Evolutionary conservation across 2,888 invertebrate genomes (phyloP).

Genomic region (Protodeltote pygarga): DNA sequence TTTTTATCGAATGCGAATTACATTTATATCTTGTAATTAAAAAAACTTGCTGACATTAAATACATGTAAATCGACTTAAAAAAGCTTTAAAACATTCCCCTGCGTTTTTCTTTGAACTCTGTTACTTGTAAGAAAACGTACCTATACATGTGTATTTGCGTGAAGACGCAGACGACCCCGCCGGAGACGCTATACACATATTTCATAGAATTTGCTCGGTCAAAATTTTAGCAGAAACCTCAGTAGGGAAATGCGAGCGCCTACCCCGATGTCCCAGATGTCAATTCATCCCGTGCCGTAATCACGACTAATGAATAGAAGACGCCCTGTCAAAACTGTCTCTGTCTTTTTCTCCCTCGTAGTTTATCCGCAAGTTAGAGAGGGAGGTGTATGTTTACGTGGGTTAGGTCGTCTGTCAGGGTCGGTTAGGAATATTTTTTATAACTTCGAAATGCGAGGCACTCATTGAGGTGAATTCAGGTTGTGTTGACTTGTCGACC

Average conservation of each 20-base stretch:
- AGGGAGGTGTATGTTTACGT: slow-evolving; percentile 61
- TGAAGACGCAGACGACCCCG: slow-evolving; percentile 33
- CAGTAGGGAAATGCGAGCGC: slow-evolving; percentile 75
- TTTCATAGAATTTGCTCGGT: slow-evolving; percentile 67
- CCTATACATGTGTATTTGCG: slow-evolving; percentile 21
- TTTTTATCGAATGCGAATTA: slow-evolving; percentile 54
- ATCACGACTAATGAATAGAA: slow-evolving; percentile 85
- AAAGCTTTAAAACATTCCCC: slow-evolving; percentile 33
- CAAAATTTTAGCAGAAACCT: slow-evolving; percentile 80
- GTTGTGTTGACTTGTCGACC: slow-evolving; percentile 78
- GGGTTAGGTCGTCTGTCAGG: slow-evolving; percentile 68
- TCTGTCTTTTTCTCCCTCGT: slow-evolving; percentile 68
- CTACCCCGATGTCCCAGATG: slow-evolving; percentile 80
- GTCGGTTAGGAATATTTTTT: slow-evolving; percentile 83
- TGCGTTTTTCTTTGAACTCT: slow-evolving; percentile 39
- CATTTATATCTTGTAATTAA: slow-evolving; percentile 39
- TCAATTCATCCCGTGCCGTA: slow-evolving; percentile 82
- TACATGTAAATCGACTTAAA: slow-evolving; percentile 34
- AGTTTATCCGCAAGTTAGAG: slow-evolving; percentile 60
- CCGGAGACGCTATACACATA: slow-evolving; percentile 61
- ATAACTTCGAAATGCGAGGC: slow-evolving; percentile 82
- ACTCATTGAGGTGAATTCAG: slow-evolving; percentile 81
- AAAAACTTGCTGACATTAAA: slow-evolving; percentile 35
- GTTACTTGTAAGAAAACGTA: slow-evolving; percentile 41
- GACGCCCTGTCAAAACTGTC: slow-evolving; percentile 66